These are phyloP conservation scores for Oncorhynchus masou DNA, from an alignment of 2,113 vertebrate genomes.

Conservation along the genomic window DNA sequence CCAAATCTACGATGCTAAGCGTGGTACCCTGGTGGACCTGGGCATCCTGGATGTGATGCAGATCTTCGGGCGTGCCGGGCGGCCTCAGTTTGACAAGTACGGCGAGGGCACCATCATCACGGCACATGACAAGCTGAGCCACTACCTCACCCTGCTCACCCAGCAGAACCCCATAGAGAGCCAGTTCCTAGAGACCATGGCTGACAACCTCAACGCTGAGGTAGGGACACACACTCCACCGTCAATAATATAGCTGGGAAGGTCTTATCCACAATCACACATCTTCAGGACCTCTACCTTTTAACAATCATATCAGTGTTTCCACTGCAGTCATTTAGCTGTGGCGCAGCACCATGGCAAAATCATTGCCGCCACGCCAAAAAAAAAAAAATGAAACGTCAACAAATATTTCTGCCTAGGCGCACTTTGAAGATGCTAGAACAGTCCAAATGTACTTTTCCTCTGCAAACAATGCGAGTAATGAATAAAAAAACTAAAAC, in stretches of 20 bases:
- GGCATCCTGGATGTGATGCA: constrained; percentile 99
- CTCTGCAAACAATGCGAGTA: no score
- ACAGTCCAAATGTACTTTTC: no score
- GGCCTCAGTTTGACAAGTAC: constrained; percentile 95
- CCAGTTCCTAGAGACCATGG: constrained; percentile 91
- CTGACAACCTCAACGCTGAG: constrained; percentile 97
- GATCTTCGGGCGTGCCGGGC: constrained; percentile 96
- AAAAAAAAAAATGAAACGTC: no score
- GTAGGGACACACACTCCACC: constrained; percentile 59
- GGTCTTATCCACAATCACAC: neutral
- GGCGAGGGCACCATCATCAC: constrained; percentile 97
- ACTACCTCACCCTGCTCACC: constrained; percentile 95
- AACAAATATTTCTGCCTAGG: no score
- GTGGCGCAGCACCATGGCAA: no score
- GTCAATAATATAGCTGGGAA: no score
- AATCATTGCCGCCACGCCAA: no score
- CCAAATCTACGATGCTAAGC: constrained; percentile 97
- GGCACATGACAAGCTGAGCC: constrained; percentile 94
- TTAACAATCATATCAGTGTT: neutral
- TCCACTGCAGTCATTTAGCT: no score
- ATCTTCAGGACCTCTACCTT: neutral
- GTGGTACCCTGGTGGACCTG: constrained; percentile 94
- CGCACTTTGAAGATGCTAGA: no score
- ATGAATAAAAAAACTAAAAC: no score
- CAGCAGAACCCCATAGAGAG: constrained; percentile 99